Evolutionary conservation across 2,113 vertebrate genomes (phyloP).

Genomic region (Thamnophis sirtalis): DNA sequence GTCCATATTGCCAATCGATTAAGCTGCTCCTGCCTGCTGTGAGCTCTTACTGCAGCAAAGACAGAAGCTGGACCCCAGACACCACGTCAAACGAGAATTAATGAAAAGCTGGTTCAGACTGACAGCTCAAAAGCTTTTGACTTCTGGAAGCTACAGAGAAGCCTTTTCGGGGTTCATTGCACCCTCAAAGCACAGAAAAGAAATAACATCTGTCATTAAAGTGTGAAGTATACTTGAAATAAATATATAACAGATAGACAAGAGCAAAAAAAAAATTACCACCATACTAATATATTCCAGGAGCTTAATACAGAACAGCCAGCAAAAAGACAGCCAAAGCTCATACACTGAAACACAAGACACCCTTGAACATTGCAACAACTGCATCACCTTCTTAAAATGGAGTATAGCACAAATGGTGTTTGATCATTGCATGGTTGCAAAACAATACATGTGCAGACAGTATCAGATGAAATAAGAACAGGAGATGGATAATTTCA

Average conservation of each 20-base stretch:
- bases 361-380: background rate
- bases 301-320: slow-evolving; percentile 18
- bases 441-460: background rate
- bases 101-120: slow-evolving; percentile 57
- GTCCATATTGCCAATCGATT: slow-evolving; percentile 56
- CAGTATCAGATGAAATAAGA: background rate
- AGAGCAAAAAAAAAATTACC: background rate
- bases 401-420: background rate
- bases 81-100: slow-evolving; percentile 54
- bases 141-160: slow-evolving; percentile 49
- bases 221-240: slow-evolving; percentile 30
- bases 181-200: slow-evolving; percentile 38
- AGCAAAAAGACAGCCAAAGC: slow-evolving; percentile 11
- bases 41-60: slow-evolving; percentile 55
- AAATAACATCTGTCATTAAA: slow-evolving; percentile 57
- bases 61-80: slow-evolving; percentile 19
- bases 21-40: slow-evolving; percentile 52
- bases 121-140: slow-evolving; percentile 36
- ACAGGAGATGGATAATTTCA: background rate
- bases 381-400: background rate
- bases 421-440: background rate
- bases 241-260: background rate
- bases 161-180: slow-evolving; percentile 41
- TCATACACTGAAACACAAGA: background rate
- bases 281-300: slow-evolving; percentile 33